Conservation (phyloP, 2,797 vertebrate species). For the Fringilla coelebs region DNA sequence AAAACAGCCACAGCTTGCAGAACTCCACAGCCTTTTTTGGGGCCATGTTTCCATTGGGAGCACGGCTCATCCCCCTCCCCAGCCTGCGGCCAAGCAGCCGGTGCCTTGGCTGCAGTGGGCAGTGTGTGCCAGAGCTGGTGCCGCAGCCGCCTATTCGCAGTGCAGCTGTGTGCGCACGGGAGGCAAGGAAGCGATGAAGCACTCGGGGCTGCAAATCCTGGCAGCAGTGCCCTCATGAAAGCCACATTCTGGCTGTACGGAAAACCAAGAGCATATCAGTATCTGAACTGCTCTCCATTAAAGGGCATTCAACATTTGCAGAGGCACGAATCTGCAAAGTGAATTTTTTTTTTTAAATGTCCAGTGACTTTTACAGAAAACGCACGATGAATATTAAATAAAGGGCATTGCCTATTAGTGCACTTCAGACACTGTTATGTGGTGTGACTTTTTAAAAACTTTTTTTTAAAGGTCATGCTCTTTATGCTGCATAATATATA, state of each 20-base stretch:
- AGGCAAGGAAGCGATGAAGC: neutral
- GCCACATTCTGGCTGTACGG: neutral
- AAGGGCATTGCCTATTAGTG: neutral
- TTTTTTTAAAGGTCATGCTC: conserved; percentile 54
- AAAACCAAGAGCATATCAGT: neutral
- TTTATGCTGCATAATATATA: conserved; percentile 39
- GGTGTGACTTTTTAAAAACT: conserved; percentile 11
- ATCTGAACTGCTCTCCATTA: neutral
- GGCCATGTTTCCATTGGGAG: accelerated
- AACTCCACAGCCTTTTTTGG: neutral
- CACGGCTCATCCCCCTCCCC: neutral
- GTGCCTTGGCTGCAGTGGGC: accelerated
- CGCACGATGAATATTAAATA: neutral
- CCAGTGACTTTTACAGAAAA: conserved; percentile 39
- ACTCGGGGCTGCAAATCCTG: neutral
- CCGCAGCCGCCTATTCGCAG: accelerated
- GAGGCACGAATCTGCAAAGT: neutral
- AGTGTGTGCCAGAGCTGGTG: neutral
- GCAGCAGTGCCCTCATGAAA: neutral
- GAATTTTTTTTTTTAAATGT: neutral
- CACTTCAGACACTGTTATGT: neutral
- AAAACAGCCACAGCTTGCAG: neutral
- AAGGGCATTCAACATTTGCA: neutral
- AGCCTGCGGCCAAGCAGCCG: accelerated
- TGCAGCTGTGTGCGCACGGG: neutral